Evolutionary conservation across 2,113 vertebrate genomes (phyloP), one percentile per base, ranked within the genome.

Genomic region (Myrmecobius fasciatus): DNA sequence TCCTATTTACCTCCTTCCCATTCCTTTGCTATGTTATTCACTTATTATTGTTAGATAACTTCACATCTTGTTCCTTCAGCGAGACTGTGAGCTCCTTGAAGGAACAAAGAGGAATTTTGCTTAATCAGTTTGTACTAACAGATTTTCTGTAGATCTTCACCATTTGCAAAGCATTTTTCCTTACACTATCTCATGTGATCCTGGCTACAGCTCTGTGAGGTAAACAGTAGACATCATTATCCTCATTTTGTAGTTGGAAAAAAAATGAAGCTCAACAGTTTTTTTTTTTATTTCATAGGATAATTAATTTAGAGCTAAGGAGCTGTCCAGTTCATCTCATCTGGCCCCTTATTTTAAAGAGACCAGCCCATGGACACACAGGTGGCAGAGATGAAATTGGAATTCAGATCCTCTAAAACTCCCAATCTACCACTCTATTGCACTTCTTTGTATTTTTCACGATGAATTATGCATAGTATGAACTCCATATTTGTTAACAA

Each of bases 401-500:
- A 83, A 83, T 83, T 83, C n/a, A 83, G 22, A 24, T 83, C 67
- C 67, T 83, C 17, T 43, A 43, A 83, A 83, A 43, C n/a, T 43
- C 67, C 67, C 36, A 75, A 6, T 43, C 67, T 25, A 20, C 43
- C 36, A 83, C 17, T 6, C 67, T 83, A 8, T 43, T 43, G 1
- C 6, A 83, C 14, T 75, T 20, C 36, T n/a, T 75, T 75, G 36
- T 17, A 20, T 83, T 83, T 43, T 83, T n/a, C n/a, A 24, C 43
- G 20, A 20, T 0, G 7, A 83, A 83, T 83, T 83, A 83, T 43
- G n/a, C n/a, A 24, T 83, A 83, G 46, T 49, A 28, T 49, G 47
- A 90, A 90, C 47, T 49, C 89, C 49, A 5, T 90, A 31, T 97
- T 97, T 95, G 96, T 98, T 96, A 97, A 97, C 97, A 97, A 97